Evolutionary conservation across 1,140 invertebrate genomes (phyloP).

Genomic region (Anoplophora glabripennis): DNA sequence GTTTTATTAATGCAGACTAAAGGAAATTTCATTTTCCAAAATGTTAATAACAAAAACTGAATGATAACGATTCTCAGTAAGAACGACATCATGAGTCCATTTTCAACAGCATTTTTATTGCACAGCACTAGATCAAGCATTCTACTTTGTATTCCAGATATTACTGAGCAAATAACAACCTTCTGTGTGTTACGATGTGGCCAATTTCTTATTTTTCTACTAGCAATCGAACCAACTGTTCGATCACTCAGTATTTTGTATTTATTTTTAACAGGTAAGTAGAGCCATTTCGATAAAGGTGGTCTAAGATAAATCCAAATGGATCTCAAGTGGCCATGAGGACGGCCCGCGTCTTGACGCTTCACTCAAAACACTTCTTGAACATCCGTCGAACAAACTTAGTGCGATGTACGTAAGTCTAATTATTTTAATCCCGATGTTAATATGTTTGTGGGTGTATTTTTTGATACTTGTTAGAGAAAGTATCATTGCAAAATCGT

Average conservation of each 20-base stretch:
- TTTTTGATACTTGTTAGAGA: constrained; percentile 21
- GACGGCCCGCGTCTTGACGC: constrained; percentile 9
- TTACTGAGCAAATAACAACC: no score
- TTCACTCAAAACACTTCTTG: background rate
- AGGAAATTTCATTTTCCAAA: no score
- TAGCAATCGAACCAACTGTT: no score
- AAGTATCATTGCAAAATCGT: constrained; percentile 14
- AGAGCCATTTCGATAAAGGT: constrained; percentile 18
- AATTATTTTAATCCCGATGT: constrained; percentile 17
- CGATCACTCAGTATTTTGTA: background rate
- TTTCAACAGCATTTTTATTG: no score
- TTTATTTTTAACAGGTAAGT: constrained; percentile 12
- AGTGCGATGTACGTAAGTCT: constrained; percentile 19
- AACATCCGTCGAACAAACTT: background rate
- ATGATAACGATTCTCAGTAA: no score
- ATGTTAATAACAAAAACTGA: no score
- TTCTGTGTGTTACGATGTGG: no score
- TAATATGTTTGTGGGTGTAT: constrained; percentile 25
- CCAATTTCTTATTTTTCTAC: no score
- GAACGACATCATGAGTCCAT: no score
- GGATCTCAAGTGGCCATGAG: constrained; percentile 31
- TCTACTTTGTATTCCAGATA: no score
- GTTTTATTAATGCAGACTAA: no score
- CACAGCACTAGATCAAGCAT: no score
- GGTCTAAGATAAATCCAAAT: constrained; percentile 27